These are phyloP conservation scores for Sarcoramphus papa DNA, from an alignment of 2,797 vertebrate genomes.

Conservation along the genomic window DNA sequence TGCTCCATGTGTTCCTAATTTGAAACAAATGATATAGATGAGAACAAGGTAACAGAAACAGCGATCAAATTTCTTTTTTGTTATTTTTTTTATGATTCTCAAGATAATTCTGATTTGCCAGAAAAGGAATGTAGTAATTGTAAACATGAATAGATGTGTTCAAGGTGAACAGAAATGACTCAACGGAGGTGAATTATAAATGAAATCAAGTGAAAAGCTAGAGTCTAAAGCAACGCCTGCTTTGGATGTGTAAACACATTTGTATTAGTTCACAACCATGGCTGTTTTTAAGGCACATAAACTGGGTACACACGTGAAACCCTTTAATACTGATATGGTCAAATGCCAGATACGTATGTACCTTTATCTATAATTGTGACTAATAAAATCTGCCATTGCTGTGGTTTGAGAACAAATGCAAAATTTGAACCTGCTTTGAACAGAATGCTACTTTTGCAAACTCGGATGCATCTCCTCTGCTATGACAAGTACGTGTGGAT, in stretches of 20 bases:
- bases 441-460: neutral
- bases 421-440: neutral
- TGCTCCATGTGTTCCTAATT: neutral
- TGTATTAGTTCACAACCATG: neutral
- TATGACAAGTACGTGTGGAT: neutral
- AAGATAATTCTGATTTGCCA: neutral
- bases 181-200: neutral
- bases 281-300: neutral
- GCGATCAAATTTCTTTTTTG: neutral
- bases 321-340: neutral
- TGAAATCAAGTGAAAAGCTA: neutral
- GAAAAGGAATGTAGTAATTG: neutral
- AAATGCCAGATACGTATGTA: neutral
- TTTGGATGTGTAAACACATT: neutral
- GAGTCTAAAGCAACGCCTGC: neutral
- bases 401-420: slow-evolving; percentile 19
- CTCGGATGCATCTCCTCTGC: neutral
- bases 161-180: neutral
- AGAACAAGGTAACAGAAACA: neutral
- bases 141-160: neutral
- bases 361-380: neutral
- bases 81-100: neutral
- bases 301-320: neutral
- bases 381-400: neutral
- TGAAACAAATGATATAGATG: neutral